Percentiles rank a stretch among this genome's conserved stretches.
phyloP scores from a whole-genome alignment of 2,113 vertebrate genomes.

The Lamprologus tigripictilis region DNA sequence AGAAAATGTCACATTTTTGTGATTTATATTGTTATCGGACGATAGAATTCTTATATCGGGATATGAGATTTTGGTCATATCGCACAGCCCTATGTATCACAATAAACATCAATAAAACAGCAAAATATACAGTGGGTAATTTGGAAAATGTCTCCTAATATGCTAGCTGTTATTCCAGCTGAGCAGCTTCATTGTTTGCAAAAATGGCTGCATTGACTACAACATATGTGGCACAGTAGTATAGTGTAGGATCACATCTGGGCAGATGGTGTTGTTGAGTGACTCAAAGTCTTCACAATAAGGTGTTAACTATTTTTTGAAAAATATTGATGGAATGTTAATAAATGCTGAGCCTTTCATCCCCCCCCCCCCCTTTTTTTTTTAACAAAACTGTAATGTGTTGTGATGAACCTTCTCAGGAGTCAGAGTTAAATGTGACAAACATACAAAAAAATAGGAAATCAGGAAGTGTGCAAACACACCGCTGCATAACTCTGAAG shows the following conservation, averaged over 20 bases:
- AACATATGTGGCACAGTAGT: neutral
- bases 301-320: neutral
- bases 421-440: neutral
- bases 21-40: neutral
- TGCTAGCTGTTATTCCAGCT: neutral
- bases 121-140: neutral
- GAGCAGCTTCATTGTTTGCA: neutral
- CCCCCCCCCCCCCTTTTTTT: rapidly evolving
- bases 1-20: neutral
- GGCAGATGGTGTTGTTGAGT: neutral
- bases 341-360: neutral
- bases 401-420: neutral
- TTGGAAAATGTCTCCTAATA: neutral
- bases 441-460: neutral
- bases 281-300: neutral
- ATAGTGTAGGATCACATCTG: neutral
- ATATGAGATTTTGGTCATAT: neutral
- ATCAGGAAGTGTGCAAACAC: neutral
- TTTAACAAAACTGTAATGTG: neutral
- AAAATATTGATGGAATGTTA: neutral
- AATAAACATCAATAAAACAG: neutral
- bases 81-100: neutral
- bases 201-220: neutral
- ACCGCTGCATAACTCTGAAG: neutral
- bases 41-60: neutral